A percentile compares a stretch with the other conserved stretches of the same genome.
These are phyloP conservation scores for Slavum lentiscoides DNA, from an alignment of 2,888 invertebrate genomes.

Conservation along the genomic window DNA sequence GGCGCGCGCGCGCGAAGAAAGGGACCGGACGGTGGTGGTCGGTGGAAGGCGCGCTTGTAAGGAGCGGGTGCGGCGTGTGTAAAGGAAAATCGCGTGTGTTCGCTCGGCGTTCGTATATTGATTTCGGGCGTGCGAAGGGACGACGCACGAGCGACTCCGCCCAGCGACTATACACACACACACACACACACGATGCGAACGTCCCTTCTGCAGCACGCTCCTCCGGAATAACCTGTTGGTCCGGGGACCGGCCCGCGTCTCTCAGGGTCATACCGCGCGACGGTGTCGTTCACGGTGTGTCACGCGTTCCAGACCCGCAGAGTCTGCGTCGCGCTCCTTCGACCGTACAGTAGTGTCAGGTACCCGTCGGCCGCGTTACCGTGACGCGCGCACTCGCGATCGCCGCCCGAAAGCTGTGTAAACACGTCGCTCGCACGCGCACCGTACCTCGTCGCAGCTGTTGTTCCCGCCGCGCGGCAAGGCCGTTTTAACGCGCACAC, in stretches of 20 bases:
- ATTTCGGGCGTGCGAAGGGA: constrained; percentile 12
- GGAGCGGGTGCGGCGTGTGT: too few relatives aligned
- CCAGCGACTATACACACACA: background rate
- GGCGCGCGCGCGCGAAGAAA: too few relatives aligned
- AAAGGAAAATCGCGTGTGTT: background rate
- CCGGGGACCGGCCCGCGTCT: too few relatives aligned
- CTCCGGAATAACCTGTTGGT: background rate
- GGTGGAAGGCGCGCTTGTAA: too few relatives aligned
- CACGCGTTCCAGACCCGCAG: too few relatives aligned
- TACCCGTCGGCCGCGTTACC: too few relatives aligned
- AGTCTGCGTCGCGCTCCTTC: too few relatives aligned
- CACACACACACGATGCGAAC: background rate
- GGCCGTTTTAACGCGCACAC: too few relatives aligned
- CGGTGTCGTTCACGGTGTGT: background rate
- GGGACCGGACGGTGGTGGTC: too few relatives aligned
- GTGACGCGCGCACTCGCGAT: too few relatives aligned
- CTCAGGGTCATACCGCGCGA: background rate
- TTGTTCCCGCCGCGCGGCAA: background rate
- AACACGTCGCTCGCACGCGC: background rate
- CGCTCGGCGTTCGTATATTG: background rate
- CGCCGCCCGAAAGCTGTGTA: constrained; percentile 25
- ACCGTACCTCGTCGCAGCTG: constrained; percentile 19
- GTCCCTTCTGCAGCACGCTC: background rate
- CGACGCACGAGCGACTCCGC: constrained; percentile 22
- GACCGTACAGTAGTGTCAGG: too few relatives aligned